These are phyloP conservation scores for Fringilla coelebs DNA, from an alignment of 2,797 vertebrate species.

Conservation along the genomic window DNA sequence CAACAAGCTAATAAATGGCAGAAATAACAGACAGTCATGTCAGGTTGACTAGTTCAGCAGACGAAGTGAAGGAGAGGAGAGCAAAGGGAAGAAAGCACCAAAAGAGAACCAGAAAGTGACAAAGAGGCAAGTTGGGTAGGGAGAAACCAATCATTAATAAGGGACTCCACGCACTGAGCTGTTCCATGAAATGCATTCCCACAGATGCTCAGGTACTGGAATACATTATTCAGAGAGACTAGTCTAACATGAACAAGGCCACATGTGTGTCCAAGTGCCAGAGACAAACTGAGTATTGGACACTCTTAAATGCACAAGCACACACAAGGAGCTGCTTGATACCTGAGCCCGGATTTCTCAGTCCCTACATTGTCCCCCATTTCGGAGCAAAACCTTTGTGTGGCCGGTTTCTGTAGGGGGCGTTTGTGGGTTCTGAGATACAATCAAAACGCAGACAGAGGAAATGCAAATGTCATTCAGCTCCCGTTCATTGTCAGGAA, in stretches of 20 bases:
- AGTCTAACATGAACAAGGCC: slow-evolving; percentile 22
- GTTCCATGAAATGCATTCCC: not conserved
- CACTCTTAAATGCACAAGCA: not conserved
- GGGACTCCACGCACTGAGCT: not conserved
- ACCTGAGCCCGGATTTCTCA: slow-evolving; percentile 50
- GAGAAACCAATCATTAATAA: not conserved
- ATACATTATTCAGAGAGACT: slow-evolving; percentile 15
- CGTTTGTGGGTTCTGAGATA: slow-evolving; percentile 34
- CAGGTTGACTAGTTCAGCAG: slow-evolving; percentile 5
- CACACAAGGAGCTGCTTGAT: not conserved
- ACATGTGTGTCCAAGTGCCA: not conserved
- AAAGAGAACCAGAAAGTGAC: slow-evolving; percentile 26
- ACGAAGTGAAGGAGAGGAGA: slow-evolving; percentile 3
- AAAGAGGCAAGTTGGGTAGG: not conserved
- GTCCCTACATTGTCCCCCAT: slow-evolving; percentile 41
- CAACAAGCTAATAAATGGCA: slow-evolving; percentile 58
- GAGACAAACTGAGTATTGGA: not conserved
- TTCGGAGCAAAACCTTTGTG: slow-evolving; percentile 70
- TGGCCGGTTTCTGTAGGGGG: slow-evolving; percentile 70
- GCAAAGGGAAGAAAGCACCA: not conserved
- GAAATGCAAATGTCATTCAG: slow-evolving; percentile 77
- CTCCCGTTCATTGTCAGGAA: slow-evolving; percentile 76
- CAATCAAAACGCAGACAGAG: slow-evolving; percentile 64
- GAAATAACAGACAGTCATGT: not conserved
- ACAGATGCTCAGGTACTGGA: slow-evolving; percentile 19